Percentiles rank a stretch among this genome's conserved stretches.
phyloP scores from a whole-genome alignment of 23 tunicate species.

The Diplosoma virens region DNA sequence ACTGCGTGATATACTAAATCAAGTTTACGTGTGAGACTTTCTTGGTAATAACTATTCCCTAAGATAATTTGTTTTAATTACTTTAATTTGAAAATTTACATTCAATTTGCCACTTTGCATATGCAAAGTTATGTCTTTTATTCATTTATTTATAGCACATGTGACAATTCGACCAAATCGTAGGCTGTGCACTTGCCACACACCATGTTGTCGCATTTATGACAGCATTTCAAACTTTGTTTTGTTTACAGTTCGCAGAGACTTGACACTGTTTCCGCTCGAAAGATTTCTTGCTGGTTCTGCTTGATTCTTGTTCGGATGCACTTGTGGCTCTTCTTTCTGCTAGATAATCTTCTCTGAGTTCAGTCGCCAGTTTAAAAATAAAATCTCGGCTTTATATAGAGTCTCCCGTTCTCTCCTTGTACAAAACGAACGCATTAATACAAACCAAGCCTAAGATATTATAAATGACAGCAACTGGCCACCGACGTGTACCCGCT shows the following conservation, averaged over 20 bases:
- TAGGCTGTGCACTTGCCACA: not conserved
- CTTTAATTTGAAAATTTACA: not conserved
- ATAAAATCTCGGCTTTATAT: not conserved
- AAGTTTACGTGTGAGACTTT: not conserved
- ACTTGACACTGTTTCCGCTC: not conserved
- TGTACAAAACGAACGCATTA: not conserved
- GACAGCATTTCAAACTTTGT: constrained; percentile 1
- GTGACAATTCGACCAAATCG: too few species aligned
- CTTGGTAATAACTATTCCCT: not conserved
- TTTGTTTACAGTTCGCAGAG: not conserved
- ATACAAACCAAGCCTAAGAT: not conserved
- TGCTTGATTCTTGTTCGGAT: not conserved
- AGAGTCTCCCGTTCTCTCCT: not conserved
- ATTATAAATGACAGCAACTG: not conserved
- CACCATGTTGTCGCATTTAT: not conserved
- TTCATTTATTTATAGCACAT: too few species aligned
- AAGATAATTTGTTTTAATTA: not conserved
- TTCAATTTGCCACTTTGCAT: too few species aligned
- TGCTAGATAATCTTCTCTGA: not conserved
- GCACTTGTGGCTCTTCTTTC: not conserved
- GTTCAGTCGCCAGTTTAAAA: not conserved
- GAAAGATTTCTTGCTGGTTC: not conserved
- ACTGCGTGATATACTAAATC: not conserved
- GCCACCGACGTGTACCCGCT: constrained; percentile 7
- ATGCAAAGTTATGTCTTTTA: too few species aligned